Conservation (phyloP, 2,113 vertebrate species). For the Corythornis madagascariensis region DNA sequence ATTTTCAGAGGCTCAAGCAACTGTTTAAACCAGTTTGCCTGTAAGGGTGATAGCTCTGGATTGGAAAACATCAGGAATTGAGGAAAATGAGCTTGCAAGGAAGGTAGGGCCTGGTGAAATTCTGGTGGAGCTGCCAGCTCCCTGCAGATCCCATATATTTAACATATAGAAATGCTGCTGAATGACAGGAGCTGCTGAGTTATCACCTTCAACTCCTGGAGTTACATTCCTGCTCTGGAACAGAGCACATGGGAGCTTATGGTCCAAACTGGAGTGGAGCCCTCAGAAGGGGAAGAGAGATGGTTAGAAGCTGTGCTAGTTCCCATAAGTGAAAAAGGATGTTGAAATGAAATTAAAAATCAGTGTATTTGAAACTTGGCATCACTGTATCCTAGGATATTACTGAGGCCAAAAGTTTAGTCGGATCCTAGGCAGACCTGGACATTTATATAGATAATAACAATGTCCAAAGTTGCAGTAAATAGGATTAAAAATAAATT, state of each 20-base stretch:
- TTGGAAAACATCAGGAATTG: not conserved
- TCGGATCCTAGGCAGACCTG: conserved; percentile 20
- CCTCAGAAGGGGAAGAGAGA: not conserved
- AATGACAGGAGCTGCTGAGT: not conserved
- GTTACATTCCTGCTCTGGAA: not conserved
- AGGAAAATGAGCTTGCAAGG: not conserved
- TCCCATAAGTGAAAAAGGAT: not conserved
- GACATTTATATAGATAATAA: conserved; percentile 5
- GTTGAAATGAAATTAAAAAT: conserved; percentile 33
- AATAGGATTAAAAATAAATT: conserved; percentile 66
- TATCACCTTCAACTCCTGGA: not conserved
- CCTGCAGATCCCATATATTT: not conserved
- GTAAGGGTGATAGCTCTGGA: not conserved
- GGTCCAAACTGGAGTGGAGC: not conserved
- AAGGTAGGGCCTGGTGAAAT: not conserved
- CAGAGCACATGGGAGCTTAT: not conserved
- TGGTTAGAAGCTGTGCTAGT: not conserved
- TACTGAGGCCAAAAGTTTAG: conserved; percentile 38
- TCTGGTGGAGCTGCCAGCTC: not conserved
- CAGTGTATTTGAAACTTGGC: not conserved
- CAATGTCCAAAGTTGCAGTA: conserved; percentile 40
- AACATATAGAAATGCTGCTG: not conserved
- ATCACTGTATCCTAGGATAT: not conserved
- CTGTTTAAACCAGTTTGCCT: not conserved
- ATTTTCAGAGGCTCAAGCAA: not conserved